Percentiles rank a stretch among this genome's conserved stretches.
Conservation (phyloP, 2,888 invertebrate species). For the Calameuta pallipes region DNA sequence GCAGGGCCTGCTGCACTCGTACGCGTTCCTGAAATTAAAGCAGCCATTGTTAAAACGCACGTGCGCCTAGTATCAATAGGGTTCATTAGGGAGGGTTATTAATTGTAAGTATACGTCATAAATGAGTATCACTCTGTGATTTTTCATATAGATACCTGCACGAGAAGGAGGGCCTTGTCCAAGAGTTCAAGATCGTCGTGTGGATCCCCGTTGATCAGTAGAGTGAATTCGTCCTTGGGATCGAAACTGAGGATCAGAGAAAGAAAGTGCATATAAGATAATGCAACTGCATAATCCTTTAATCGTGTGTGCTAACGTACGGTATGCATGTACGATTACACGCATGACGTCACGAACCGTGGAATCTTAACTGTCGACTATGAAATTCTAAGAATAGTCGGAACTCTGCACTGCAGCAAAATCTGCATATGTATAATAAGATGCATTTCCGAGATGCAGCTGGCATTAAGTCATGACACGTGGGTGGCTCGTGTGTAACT, state of each 20-base stretch:
- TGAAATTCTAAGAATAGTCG: no score
- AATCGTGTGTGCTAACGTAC: no score
- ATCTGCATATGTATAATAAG: neutral
- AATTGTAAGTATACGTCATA: no score
- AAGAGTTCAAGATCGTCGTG: conserved; percentile 67
- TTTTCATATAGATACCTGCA: conserved; percentile 55
- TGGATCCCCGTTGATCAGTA: conserved; percentile 68
- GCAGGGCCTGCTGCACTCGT: conserved; percentile 39
- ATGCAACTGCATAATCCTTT: no score
- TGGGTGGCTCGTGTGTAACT: conserved; percentile 41
- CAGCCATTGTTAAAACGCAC: conserved; percentile 4
- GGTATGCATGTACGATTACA: no score
- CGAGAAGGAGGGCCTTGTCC: conserved; percentile 67
- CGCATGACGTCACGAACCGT: no score
- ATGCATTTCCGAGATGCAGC: conserved; percentile 7
- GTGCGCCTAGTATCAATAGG: no score
- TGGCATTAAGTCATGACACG: conserved; percentile 48
- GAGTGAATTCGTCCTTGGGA: conserved; percentile 67
- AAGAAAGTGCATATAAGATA: neutral
- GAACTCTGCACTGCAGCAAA: neutral
- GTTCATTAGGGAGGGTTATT: no score
- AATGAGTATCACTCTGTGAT: no score
- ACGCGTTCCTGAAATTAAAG: conserved; percentile 37
- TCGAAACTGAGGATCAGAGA: conserved; percentile 58
- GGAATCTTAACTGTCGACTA: no score